phyloP scores from a whole-genome alignment of 30 jellyfish, hydroid and myxozoan genomes.

The Pelagia noctiluca region DNA sequence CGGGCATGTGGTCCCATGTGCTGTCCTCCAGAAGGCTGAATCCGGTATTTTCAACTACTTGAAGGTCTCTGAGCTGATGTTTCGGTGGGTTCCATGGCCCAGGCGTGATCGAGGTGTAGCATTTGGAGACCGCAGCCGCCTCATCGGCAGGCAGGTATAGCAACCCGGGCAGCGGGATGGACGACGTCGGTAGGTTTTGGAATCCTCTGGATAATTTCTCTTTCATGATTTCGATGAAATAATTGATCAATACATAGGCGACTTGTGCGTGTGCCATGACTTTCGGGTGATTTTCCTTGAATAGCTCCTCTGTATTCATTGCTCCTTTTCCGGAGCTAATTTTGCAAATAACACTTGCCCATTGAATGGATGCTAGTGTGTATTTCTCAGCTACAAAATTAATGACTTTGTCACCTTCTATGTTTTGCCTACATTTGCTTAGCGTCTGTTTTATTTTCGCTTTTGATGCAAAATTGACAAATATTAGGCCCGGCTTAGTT shows the following conservation, averaged over 20 bases:
- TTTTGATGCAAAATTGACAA: conserved; percentile 70
- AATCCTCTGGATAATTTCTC: not conserved
- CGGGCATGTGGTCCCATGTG: conserved; percentile 69
- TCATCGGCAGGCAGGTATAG: conserved; percentile 42
- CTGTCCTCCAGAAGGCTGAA: conserved; percentile 58
- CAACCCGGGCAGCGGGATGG: conserved; percentile 46
- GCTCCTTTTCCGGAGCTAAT: not conserved
- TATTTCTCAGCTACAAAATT: conserved; percentile 61
- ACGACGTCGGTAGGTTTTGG: not conserved
- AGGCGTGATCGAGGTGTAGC: conserved; percentile 80
- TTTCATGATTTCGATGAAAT: conserved; percentile 49
- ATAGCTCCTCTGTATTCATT: conserved; percentile 17
- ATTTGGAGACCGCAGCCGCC: conserved; percentile 10
- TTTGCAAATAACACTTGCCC: conserved; percentile 56
- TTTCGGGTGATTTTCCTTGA: conserved; percentile 88
- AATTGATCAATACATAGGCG: conserved; percentile 60
- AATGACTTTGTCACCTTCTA: conserved; percentile 49
- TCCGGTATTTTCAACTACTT: conserved; percentile 55
- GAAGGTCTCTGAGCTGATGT: conserved; percentile 59
- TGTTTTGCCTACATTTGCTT: conserved; percentile 56
- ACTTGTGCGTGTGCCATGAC: conserved; percentile 93
- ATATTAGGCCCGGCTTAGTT: conserved; percentile 66
- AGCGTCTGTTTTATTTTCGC: conserved; percentile 6
- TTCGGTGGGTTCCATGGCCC: conserved; percentile 66
- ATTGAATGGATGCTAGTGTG: conserved; percentile 38